phyloP scores from a whole-genome alignment of 2,888 invertebrate species.

The Drosophila paramelanica region DNA sequence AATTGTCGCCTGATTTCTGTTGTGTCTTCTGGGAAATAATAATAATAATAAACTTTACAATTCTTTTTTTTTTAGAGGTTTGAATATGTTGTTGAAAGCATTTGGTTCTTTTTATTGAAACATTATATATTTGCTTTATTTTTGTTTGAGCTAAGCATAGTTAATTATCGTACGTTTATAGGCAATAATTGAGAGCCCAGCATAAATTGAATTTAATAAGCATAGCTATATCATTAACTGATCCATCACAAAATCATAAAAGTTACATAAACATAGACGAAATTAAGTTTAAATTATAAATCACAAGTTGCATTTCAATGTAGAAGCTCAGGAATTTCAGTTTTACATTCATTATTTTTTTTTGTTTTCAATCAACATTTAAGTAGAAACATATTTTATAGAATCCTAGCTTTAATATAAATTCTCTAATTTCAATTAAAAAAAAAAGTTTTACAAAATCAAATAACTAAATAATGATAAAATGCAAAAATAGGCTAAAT shows the following conservation, averaged over 20 bases:
- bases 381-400: not conserved
- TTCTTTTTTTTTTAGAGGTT: not conserved
- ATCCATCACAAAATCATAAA: slow-evolving; percentile 45
- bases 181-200: slow-evolving; percentile 19
- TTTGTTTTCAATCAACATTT: slow-evolving; percentile 21
- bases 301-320: slow-evolving; percentile 42
- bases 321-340: slow-evolving; percentile 46
- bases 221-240: slow-evolving; percentile 33
- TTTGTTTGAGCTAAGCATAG: slow-evolving; percentile 35
- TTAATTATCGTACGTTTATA: slow-evolving; percentile 37
- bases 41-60: not conserved
- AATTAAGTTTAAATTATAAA: slow-evolving; percentile 36
- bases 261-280: slow-evolving; percentile 27
- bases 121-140: slow-evolving; percentile 21
- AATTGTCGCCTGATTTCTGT: slow-evolving; percentile 16
- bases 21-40: not conserved
- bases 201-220: slow-evolving; percentile 21
- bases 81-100: slow-evolving; percentile 50
- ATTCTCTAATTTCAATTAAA: slow-evolving; percentile 18
- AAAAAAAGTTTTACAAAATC: not conserved
- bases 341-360: slow-evolving; percentile 37
- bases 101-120: slow-evolving; percentile 59
- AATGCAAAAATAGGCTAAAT: slow-evolving; percentile 42
- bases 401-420: not conserved
- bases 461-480: slow-evolving; percentile 25